Percentiles rank a stretch among this genome's conserved stretches.
Conservation (phyloP, 2,888 invertebrate genomes). For the Thymelicus sylvestris region DNA sequence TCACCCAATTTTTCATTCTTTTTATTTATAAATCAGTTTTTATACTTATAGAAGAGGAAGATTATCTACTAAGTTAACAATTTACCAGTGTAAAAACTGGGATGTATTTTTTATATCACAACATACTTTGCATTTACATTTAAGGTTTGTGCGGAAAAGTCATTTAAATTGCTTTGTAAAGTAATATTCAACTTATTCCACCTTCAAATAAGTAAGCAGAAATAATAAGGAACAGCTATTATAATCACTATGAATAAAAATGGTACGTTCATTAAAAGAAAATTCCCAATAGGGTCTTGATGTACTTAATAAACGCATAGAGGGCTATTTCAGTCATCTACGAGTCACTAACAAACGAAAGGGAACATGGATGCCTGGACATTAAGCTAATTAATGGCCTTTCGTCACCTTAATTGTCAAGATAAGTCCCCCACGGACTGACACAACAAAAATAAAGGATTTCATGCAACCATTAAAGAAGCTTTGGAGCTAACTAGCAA, state of each 20-base stretch:
- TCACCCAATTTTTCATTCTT: too few species aligned
- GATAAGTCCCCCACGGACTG: constrained; percentile 27
- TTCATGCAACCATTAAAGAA: background rate
- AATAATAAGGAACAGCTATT: background rate
- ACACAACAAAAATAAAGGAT: constrained; percentile 17
- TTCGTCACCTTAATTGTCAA: constrained; percentile 44
- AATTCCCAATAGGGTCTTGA: constrained; percentile 5
- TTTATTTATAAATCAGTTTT: too few species aligned
- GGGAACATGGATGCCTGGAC: constrained; percentile 37
- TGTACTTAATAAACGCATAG: constrained; percentile 16
- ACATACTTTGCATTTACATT: background rate
- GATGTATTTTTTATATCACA: background rate
- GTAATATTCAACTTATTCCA: background rate
- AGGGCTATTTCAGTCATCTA: constrained; percentile 12
- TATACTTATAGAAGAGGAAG: too few species aligned
- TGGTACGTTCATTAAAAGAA: constrained; percentile 16
- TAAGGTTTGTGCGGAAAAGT: background rate
- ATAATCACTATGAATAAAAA: constrained; percentile 12
- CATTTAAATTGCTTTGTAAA: background rate
- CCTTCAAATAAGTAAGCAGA: background rate
- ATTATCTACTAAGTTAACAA: too few species aligned
- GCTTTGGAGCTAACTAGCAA: constrained; percentile 1
- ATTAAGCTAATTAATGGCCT: constrained; percentile 47
- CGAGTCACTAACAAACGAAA: constrained; percentile 22
- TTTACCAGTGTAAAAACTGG: too few species aligned